These are phyloP conservation scores for Heterotis niloticus DNA, from an alignment of 2,113 vertebrate genomes.

Conservation along the genomic window DNA sequence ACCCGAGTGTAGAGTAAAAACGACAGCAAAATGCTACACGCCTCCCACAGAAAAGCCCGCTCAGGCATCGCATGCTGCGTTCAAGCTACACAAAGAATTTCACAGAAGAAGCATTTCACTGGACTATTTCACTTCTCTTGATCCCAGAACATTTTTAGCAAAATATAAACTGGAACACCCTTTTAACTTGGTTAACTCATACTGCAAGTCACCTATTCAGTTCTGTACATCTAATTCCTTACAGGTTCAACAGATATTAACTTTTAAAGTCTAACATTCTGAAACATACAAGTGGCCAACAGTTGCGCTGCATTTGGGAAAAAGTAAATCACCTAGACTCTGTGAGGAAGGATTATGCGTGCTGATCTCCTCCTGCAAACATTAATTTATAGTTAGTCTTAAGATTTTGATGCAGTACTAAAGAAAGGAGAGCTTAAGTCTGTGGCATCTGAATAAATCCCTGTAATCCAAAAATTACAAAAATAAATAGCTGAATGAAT, in stretches of 20 bases:
- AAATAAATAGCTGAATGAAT: constrained; percentile 37
- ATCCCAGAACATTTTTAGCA: background rate
- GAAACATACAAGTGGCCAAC: background rate
- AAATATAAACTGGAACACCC: no score
- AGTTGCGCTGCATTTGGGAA: background rate
- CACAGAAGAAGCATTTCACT: background rate
- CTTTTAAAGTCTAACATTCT: background rate
- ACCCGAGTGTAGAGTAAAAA: background rate
- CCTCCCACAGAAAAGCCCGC: background rate
- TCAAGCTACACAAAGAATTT: background rate
- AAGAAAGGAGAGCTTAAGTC: background rate
- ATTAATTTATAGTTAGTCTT: background rate
- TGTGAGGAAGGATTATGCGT: background rate
- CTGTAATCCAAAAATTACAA: constrained; percentile 3
- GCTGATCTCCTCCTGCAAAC: background rate
- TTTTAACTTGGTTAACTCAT: no score
- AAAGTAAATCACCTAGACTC: background rate
- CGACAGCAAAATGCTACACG: background rate
- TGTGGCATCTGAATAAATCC: constrained; percentile 18
- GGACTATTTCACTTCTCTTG: background rate
- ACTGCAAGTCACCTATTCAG: no score
- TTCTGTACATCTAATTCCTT: background rate
- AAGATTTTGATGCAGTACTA: background rate
- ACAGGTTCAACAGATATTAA: background rate
- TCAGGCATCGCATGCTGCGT: background rate